Conservation (phyloP, 2,797 vertebrate genomes). For the Neomorphus geoffroyi region DNA sequence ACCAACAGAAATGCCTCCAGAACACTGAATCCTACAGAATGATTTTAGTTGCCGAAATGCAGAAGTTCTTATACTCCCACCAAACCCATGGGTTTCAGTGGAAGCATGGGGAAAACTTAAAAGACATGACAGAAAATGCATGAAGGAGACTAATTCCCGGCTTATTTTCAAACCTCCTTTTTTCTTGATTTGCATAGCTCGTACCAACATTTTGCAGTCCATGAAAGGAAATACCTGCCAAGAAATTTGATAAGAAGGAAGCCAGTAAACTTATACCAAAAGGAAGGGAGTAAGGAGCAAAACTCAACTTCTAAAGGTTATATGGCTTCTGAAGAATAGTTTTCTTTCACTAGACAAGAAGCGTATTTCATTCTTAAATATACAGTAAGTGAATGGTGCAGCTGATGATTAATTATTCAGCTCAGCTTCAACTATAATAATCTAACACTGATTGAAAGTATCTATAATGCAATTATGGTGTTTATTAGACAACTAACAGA, state of each 20-base stretch:
- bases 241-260: background rate
- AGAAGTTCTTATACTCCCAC: background rate
- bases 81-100: background rate
- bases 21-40: background rate
- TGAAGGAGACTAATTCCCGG: background rate
- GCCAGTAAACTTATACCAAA: background rate
- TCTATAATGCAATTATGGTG: background rate
- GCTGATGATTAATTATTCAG: background rate
- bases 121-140: background rate
- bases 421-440: background rate
- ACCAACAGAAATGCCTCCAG: background rate
- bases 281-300: background rate
- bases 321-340: background rate
- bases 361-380: background rate
- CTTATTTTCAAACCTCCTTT: background rate
- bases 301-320: background rate
- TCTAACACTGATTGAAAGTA: background rate
- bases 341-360: background rate
- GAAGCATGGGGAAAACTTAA: background rate
- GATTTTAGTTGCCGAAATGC: background rate
- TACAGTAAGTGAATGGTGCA: background rate
- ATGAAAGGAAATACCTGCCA: background rate
- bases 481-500: background rate
- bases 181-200: background rate
- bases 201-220: background rate